phyloP scores from a whole-genome alignment of 2,888 invertebrate genomes.

The Congeria kusceri region DNA sequence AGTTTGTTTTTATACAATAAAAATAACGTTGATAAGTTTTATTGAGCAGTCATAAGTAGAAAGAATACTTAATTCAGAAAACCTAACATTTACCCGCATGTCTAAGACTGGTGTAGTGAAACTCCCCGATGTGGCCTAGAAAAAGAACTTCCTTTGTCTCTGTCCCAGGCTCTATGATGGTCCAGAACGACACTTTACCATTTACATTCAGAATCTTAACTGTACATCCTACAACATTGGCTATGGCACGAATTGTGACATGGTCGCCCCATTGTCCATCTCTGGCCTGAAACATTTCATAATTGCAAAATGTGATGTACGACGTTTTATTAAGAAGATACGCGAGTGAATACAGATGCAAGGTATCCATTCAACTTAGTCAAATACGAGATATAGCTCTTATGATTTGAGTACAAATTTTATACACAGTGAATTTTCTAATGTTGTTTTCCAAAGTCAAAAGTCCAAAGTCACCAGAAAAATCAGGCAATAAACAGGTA shows the following conservation, averaged over 20 bases:
- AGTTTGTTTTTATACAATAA: too few species aligned
- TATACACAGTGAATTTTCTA: too few species aligned
- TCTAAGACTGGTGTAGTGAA: conserved; percentile 66
- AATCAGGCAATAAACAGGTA: too few species aligned
- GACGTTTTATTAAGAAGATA: conserved; percentile 9
- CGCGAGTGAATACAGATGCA: background rate
- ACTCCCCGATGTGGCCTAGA: conserved; percentile 67
- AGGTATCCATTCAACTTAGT: background rate
- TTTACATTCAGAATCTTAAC: conserved; percentile 35
- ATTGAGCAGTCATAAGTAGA: too few species aligned
- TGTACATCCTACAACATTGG: conserved; percentile 41
- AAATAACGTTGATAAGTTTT: too few species aligned
- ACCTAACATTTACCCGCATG: conserved; percentile 1
- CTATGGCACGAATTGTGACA: conserved; percentile 53
- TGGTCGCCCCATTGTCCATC: conserved; percentile 71
- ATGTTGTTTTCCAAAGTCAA: too few species aligned
- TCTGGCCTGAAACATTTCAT: too few species aligned
- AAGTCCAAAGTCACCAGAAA: too few species aligned
- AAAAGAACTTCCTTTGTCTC: conserved; percentile 13
- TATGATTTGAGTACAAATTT: too few species aligned
- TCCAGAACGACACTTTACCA: conserved; percentile 32
- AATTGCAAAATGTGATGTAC: too few species aligned
- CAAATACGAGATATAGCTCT: too few species aligned
- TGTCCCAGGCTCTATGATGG: conserved; percentile 2
- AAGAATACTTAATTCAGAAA: too few species aligned